Evolutionary conservation across 2,888 invertebrate genomes (phyloP), one percentile per base, ranked within the genome.

Genomic region (Malthinus flaveolus): DNA sequence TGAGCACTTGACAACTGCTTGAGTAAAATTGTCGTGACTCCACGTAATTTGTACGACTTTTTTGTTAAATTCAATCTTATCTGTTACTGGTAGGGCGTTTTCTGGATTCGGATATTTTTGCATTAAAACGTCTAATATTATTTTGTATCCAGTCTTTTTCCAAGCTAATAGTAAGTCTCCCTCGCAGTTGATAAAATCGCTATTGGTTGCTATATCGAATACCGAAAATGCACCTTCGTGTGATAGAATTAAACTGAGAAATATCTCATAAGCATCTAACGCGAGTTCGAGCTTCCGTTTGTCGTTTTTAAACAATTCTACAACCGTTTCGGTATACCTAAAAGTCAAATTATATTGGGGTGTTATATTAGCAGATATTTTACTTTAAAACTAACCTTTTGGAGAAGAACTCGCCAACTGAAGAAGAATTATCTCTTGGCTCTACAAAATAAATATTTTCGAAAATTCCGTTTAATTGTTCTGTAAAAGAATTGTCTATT

Each of bases 81-180:
- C 68, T 0, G 71, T 67, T 6, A 64, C 54, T 32, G 64, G 64
- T 10, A 64, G 37, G 5, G 52, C 34, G 7, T 35, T 33, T 9
- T 9, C 15, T 33, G 50, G 59, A 10, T 55, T 12, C 0, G 49
- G 59, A 32, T 31, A 42, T 10, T 56, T 56, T 15, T 56, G 57
- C 84, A 85, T 81, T 60, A 93, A 78, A 45, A 91, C 69, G 66
- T 88, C 84, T 44, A 93, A 76, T 53, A 93, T 78, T 1, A 81
- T 87, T 62, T 80, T 82, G 71, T 84, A 93, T 1, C 91, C 91
- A 59, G 81, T 84, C 49, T 85, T 83, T 66, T 88, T 90, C 93
- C 91, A 93, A 70, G 88, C 85, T 3, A 89, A 78, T 66, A 86
- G 73, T 9, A 79, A 77, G 69, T 91, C 86, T 0, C 93, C 93